A percentile compares a stretch with the other conserved stretches of the same genome.
phyloP scores from a whole-genome alignment of 2,113 vertebrate species.

The Seriola quinqueradiata region DNA sequence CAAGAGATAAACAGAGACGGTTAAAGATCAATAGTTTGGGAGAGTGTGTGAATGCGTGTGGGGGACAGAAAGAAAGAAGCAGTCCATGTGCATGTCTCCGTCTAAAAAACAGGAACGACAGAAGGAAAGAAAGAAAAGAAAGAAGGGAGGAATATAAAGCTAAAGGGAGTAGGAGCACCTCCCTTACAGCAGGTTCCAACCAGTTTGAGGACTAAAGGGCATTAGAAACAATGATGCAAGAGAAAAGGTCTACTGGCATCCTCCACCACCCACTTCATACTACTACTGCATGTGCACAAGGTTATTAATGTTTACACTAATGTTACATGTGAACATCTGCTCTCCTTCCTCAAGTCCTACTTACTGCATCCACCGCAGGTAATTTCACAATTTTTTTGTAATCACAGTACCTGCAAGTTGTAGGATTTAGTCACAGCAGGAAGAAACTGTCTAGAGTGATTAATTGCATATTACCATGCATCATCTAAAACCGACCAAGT shows the following conservation, averaged over 20 bases:
- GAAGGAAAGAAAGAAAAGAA: constrained; percentile 57
- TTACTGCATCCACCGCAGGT: constrained; percentile 21
- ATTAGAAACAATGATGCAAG: constrained; percentile 82
- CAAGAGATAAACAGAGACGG: constrained; percentile 7
- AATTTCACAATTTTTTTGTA: constrained; percentile 16
- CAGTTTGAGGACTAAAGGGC: constrained; percentile 83
- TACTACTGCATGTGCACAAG: constrained; percentile 33
- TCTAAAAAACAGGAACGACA: constrained; percentile 59
- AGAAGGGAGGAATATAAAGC: constrained; percentile 62
- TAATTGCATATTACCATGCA: neutral
- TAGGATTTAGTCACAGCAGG: neutral
- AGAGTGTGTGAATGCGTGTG: neutral
- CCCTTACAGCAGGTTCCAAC: constrained; percentile 85
- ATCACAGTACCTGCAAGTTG: neutral
- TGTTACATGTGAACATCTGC: constrained; percentile 13
- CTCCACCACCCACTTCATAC: constrained; percentile 58
- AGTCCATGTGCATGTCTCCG: constrained; percentile 27
- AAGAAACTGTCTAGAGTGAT: neutral
- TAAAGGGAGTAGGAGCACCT: constrained; percentile 71
- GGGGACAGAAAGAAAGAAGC: constrained; percentile 14
- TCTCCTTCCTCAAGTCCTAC: neutral
- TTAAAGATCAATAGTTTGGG: constrained; percentile 29
- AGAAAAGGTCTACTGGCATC: constrained; percentile 77
- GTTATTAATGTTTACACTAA: constrained; percentile 34
- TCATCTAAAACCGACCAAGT: constrained; percentile 7